Conservation (phyloP, 2,797 vertebrate genomes). For the Tapirus indicus region DNA sequence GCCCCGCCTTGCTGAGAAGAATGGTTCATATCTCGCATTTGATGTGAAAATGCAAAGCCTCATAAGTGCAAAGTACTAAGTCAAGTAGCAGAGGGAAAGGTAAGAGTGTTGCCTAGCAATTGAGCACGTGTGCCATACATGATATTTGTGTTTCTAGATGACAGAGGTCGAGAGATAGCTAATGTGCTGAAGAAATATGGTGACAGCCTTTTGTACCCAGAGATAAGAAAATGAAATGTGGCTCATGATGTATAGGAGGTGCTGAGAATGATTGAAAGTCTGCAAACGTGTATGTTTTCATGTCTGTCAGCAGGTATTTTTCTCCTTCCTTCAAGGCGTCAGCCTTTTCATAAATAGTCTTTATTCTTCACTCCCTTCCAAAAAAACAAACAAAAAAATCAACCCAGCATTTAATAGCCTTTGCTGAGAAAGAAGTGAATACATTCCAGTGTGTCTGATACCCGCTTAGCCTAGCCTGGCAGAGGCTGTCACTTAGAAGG, state of each 20-base stretch:
- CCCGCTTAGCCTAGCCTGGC: not conserved
- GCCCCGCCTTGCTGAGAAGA: not conserved
- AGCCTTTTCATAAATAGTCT: slow-evolving; percentile 67
- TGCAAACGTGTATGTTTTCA: slow-evolving; percentile 63
- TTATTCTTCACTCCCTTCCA: slow-evolving; percentile 50
- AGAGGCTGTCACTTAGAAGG: slow-evolving; percentile 1
- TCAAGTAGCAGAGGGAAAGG: slow-evolving; percentile 17
- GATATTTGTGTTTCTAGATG: slow-evolving; percentile 59
- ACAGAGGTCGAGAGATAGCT: slow-evolving; percentile 35
- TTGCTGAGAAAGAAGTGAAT: slow-evolving; percentile 48
- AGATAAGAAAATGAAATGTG: slow-evolving; percentile 70
- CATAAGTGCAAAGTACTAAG: slow-evolving; percentile 40
- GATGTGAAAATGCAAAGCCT: slow-evolving; percentile 54
- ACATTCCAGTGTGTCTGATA: slow-evolving; percentile 28
- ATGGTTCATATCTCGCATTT: slow-evolving; percentile 34
- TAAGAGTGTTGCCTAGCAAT: slow-evolving; percentile 64
- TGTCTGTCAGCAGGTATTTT: slow-evolving; percentile 65
- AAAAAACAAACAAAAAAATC: not conserved
- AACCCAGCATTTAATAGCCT: slow-evolving; percentile 54
- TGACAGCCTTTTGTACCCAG: slow-evolving; percentile 40
- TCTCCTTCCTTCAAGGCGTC: slow-evolving; percentile 47
- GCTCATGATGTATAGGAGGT: slow-evolving; percentile 47
- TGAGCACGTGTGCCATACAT: not conserved
- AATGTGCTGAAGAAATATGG: slow-evolving; percentile 52
- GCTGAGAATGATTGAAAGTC: slow-evolving; percentile 43